A percentile compares a stretch with the other conserved stretches of the same genome.
These are phyloP conservation scores for Buphagus erythrorhynchus DNA, from an alignment of 2,797 vertebrate genomes.

Conservation along the genomic window DNA sequence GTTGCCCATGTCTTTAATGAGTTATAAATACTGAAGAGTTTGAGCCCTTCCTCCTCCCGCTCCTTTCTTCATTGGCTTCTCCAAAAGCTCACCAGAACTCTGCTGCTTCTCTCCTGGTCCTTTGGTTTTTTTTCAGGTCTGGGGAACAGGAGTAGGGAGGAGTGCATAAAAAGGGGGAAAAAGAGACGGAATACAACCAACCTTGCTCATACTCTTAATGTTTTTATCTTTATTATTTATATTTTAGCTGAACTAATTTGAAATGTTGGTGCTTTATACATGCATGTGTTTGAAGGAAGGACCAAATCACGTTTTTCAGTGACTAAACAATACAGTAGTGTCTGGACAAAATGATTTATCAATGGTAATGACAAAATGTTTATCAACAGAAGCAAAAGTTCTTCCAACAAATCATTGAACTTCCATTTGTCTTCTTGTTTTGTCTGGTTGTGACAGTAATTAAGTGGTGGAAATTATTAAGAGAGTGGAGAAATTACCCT, in stretches of 20 bases:
- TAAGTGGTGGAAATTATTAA: not conserved
- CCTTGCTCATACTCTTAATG: not conserved
- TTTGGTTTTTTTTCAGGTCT: not conserved
- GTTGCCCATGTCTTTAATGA: not conserved
- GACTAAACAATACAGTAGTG: not conserved
- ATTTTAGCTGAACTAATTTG: not conserved
- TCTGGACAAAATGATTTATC: not conserved
- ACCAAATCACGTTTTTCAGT: not conserved
- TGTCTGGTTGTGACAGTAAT: not conserved
- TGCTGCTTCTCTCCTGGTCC: not conserved
- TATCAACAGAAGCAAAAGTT: not conserved
- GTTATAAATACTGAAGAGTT: rapidly evolving
- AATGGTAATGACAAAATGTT: not conserved
- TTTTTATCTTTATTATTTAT: not conserved
- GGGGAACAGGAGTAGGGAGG: not conserved
- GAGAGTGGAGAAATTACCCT: not conserved
- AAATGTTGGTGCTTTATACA: not conserved
- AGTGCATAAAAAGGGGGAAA: rapidly evolving
- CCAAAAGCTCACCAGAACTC: not conserved
- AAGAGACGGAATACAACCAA: not conserved
- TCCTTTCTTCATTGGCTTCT: not conserved
- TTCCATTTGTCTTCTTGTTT: not conserved
- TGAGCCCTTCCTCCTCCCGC: not conserved
- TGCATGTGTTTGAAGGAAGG: not conserved
- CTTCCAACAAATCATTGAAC: not conserved